Evolutionary conservation across 2,113 vertebrate genomes (phyloP).

Genomic region (Aplodontia rufa): DNA sequence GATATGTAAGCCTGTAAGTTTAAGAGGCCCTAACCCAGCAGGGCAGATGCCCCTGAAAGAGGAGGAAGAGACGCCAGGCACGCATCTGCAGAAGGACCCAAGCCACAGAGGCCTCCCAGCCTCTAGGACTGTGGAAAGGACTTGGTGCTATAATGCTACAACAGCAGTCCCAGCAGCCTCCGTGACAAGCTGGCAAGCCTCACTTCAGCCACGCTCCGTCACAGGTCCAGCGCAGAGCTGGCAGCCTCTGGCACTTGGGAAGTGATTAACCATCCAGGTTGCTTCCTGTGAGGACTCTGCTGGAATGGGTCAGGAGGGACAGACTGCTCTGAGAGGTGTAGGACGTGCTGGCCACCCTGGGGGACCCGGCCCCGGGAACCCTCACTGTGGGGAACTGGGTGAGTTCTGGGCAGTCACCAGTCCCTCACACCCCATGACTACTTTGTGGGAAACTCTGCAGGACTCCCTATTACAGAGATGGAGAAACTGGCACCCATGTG

Average conservation of each 20-base stretch:
- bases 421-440: accelerated
- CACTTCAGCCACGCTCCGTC: too few species aligned
- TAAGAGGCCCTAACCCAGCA: background rate
- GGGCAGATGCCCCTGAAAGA: accelerated
- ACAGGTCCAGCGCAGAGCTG: accelerated
- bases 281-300: accelerated
- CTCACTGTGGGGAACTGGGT: background rate
- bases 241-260: accelerated
- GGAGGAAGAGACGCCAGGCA: accelerated
- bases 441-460: accelerated
- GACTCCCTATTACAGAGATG: accelerated
- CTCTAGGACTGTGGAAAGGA: accelerated
- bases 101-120: too few species aligned
- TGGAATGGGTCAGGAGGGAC: too few species aligned
- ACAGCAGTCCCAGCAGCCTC: accelerated
- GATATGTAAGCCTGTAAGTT: background rate
- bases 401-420: accelerated
- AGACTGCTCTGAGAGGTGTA: accelerated
- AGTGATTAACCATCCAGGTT: accelerated
- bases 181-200: accelerated
- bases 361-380: background rate
- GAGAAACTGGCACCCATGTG: accelerated
- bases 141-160: accelerated
- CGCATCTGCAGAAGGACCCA: accelerated
- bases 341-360: too few species aligned